Evolutionary conservation across 2,113 vertebrate genomes (phyloP).

Genomic region (Paradisaea rubra): DNA sequence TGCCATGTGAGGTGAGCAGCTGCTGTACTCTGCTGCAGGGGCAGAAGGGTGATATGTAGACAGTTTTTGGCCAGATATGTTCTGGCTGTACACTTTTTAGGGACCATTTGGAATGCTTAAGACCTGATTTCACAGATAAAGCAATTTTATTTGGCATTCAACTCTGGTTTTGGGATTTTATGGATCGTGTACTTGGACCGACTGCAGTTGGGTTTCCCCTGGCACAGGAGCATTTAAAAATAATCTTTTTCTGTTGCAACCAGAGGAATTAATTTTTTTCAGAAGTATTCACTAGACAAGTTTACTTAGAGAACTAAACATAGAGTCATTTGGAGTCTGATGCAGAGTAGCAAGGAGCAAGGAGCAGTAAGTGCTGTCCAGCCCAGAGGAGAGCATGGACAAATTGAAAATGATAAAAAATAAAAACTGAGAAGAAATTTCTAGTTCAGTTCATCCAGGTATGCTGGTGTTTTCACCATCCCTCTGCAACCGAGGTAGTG

Average conservation of each 20-base stretch:
- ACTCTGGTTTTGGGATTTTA: background rate
- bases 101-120: background rate
- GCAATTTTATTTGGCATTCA: background rate
- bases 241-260: background rate
- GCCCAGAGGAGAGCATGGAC: background rate
- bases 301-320: background rate
- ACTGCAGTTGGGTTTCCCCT: background rate
- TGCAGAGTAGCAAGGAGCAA: background rate
- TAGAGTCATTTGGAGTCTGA: background rate
- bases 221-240: background rate
- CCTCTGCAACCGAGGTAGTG: background rate
- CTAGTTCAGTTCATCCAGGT: background rate
- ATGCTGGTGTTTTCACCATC: background rate
- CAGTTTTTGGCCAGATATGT: background rate
- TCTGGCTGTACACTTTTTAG: background rate
- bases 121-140: background rate
- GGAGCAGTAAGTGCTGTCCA: background rate
- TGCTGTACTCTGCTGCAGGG: background rate
- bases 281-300: background rate
- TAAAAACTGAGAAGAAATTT: background rate
- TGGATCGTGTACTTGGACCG: background rate
- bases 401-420: background rate
- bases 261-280: background rate
- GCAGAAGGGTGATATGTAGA: fast-evolving
- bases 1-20: background rate